Evolutionary conservation across 2,113 vertebrate species (phyloP), one percentile per base, ranked within the genome.

Genomic region (Kryptolebias marmoratus): DNA sequence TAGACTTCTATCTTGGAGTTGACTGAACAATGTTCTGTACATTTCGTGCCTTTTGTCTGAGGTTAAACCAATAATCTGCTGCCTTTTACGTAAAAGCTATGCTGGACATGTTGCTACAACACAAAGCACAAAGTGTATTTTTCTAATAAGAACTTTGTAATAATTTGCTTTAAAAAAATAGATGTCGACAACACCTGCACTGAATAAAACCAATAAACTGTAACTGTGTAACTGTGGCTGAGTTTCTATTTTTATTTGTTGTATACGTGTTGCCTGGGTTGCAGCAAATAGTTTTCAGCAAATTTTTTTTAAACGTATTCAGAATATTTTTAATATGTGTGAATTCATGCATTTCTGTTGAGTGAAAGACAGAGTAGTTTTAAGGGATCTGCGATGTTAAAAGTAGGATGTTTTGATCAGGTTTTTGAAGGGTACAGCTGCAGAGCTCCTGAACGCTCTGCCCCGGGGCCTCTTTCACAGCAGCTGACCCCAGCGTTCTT

Each of bases 381-480:
- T 1, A 14, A 45, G 1, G 18, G 48, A 45, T 36, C 11, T 47
- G 44, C 68, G 67, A 49, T 69, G 72, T 73, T 73, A 61, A 31
- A 53, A 64, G 59, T 71, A 58, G 75, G 54, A n/a, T 84, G 65
- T 62, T 77, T 32, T 36, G 62, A 49, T 13, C 49, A 60, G 32
- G 48, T 77, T 79, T 71, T 61, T 11, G 31, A 50, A n/a, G 53
- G 49, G 58, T 58, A 15, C 70, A 16, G 63, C 53, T 16, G 66
- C 49, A 45, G 85, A 55, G n/a, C 63, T 59, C 72, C 53, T n/a
- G 1, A 48, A 42, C 42, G 0, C 69, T 45, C 48, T 0, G 61
- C 45, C 5, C 31, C 36, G 7, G 72, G 79, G 67, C 70, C 70
- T 81, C 76, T 36, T 79, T 50, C 44, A 52, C 79, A 64, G n/a